Base-by-base conservation (phyloP, 2,888 invertebrate species). In the Strigamia transsilvanica region DNA sequence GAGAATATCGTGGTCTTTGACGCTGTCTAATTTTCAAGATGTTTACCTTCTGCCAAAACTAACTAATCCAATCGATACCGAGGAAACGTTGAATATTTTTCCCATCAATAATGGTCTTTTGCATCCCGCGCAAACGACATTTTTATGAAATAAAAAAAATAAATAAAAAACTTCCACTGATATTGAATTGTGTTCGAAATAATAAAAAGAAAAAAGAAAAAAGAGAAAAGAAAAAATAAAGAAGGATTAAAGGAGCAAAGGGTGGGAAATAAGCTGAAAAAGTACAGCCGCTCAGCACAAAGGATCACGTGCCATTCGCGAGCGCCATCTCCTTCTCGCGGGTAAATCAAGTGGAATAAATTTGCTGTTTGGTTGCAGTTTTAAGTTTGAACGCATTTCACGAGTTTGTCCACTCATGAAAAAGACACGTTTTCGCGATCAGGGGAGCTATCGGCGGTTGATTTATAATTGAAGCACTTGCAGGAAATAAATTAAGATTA, bases 211-310 rank as follows among this genome's bases (percentile, higher is more conserved):
- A 38, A 38, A 38, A 38, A 7, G 10, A n/a, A n/a, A 51, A n/a
- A n/a, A n/a, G 4, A 51, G n/a, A n/a, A n/a, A n/a, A n/a, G 56
- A 56, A 1, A 46, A 46, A 61, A 23, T 23, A 61, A 61, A 61
- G 61, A 18, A 23, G 61, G 21, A 51, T 51, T 61, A 18, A 61
- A 12, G 21, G 12, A 23, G 23, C 61, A 61, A 61, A 61, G 61
- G 61, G 61, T 61, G 61, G 61, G 61, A 61, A 61, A 61, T 61
- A 61, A 61, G 61, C 61, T 61, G n/a, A 61, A 61, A 21, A 61
- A 61, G 61, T 61, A 61, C 21, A 61, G 21, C 23, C 61, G 23
- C 61, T 61, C 61, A 6, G 38, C 10, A 18, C 61, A 61, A 61
- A 61, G 23, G 61, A 61, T 61, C 61, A 61, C 61, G 61, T 61